These are phyloP conservation scores for Odobenus rosmarus DNA, from an alignment of 2,113 vertebrate genomes.

Conservation along the genomic window DNA sequence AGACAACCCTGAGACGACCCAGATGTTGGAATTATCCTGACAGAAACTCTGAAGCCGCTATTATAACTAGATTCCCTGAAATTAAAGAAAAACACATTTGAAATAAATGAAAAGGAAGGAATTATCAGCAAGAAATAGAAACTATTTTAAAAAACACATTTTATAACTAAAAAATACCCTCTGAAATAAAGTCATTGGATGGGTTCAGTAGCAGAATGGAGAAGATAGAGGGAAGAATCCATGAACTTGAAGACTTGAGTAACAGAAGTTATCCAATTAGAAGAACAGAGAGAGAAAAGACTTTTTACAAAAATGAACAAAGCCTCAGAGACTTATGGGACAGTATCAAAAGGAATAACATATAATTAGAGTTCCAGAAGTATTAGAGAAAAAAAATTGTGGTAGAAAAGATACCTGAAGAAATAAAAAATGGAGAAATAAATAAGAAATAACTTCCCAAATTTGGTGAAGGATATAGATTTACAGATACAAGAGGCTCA, in stretches of 20 bases:
- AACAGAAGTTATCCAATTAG: background rate
- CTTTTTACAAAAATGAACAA: background rate
- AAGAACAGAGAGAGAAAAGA: background rate
- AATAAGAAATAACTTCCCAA: background rate
- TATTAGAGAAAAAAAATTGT: background rate
- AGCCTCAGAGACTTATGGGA: background rate
- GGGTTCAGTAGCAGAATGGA: background rate
- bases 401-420: conserved; percentile 6
- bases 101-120: background rate
- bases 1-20: background rate
- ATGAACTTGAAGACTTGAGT: background rate
- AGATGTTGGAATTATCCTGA: background rate
- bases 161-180: background rate
- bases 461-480: conserved; percentile 19
- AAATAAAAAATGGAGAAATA: conserved; percentile 18
- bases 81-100: background rate
- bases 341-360: background rate
- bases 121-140: background rate
- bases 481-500: background rate
- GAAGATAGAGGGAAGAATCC: background rate
- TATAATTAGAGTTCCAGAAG: background rate
- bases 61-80: background rate
- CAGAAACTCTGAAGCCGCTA: background rate
- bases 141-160: background rate
- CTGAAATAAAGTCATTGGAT: background rate